Base-by-base conservation (phyloP, 2,113 vertebrate species). In the Euleptes europaea region DNA sequence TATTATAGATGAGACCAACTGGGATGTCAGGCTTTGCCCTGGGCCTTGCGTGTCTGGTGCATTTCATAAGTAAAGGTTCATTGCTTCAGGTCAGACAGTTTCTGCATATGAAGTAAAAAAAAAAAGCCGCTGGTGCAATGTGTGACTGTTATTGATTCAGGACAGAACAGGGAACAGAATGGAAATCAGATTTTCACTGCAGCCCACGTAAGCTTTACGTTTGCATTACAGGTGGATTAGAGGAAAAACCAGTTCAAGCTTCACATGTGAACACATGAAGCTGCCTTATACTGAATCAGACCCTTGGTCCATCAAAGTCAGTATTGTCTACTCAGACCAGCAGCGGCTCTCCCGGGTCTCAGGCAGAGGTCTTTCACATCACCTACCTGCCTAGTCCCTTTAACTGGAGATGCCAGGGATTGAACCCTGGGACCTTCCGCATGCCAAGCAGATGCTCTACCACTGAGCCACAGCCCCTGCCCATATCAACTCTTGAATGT, bases 11-110 rank as follows among this genome's bases (percentile, higher is more conserved):
- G 86, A 84, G 21, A 75, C 49, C 57, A 78, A 2, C 76, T 82
- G 84, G 9, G 33, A 66, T 73, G 69, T 73, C 78, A 80, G 60
- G 11, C 67, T 80, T 84, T 73, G 2, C 51, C 69, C 73, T 35
- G 28, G 54, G 44, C 42, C 54, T 51, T 0, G 13, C 75, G 26
- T 40, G 33, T 57, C 70, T 74, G 4, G 70, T 66, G 84, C 65
- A 7, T 73, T 83, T 49, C 31, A 31, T 63, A 21, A 15, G 0
- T 63, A 28, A 10, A 1, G 0, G 0, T 57, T 78, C 49, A 9
- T 3, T 75, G 57, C 35, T 60, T 28, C 49, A 4, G 6, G 4
- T 63, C 2, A 2, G 38, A 54, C 1, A 0, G 31, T 0, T 3
- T 63, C 3, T 17, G n/a, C 0, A 0, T 42, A 19, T 33, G 31